phyloP scores from a whole-genome alignment of 2,113 vertebrate genomes.

The Gasterosteus nipponicus region DNA sequence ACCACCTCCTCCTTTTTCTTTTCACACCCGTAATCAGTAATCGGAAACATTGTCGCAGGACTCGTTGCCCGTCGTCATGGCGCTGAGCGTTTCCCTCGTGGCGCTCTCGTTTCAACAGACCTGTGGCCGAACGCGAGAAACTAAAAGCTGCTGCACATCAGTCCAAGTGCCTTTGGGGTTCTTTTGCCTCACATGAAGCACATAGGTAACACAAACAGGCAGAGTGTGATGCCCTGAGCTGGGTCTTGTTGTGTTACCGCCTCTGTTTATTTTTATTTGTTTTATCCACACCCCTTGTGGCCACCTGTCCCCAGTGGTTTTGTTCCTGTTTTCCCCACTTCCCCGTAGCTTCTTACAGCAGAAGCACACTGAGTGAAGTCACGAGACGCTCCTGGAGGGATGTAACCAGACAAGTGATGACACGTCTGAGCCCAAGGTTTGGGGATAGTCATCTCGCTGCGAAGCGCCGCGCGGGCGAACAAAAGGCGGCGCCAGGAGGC shows the following conservation, averaged over 20 bases:
- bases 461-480: slow-evolving; percentile 19
- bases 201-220: background rate
- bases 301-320: slow-evolving; percentile 48
- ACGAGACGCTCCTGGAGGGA: slow-evolving; percentile 11
- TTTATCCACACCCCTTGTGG: slow-evolving; percentile 43
- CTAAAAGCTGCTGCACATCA: background rate
- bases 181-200: background rate
- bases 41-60: background rate
- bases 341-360: slow-evolving; percentile 23
- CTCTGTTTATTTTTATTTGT: slow-evolving; percentile 20
- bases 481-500: slow-evolving; percentile 44
- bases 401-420: slow-evolving; percentile 14
- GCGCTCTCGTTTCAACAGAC: slow-evolving; percentile 9
- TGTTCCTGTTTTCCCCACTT: slow-evolving; percentile 40
- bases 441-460: slow-evolving; percentile 24
- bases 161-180: background rate
- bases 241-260: slow-evolving; percentile 15
- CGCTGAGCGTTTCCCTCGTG: background rate
- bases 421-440: slow-evolving; percentile 23
- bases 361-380: slow-evolving; percentile 40
- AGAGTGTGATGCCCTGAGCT: background rate
- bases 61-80: slow-evolving; percentile 30
- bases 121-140: background rate
- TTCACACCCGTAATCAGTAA: background rate
- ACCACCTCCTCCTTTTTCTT: background rate